phyloP scores from a whole-genome alignment of 2,113 vertebrate genomes.

The Romanogobio albipinnatus region DNA sequence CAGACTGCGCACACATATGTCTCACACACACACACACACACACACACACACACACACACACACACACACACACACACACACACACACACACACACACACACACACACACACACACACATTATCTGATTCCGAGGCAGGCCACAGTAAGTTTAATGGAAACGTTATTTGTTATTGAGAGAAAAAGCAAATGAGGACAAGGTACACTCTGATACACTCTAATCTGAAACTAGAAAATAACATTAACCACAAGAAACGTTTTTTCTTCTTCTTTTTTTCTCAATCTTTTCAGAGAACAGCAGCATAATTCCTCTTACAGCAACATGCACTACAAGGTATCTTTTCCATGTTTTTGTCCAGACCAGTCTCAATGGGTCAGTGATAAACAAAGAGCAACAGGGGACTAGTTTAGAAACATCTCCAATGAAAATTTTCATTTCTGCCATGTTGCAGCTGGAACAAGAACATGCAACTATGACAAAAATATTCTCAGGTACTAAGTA shows the following conservation, averaged over 20 bases:
- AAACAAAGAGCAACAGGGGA: too few relatives aligned
- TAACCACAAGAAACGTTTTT: background rate
- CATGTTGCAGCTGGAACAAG: background rate
- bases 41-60: too few relatives aligned
- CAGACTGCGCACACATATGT: background rate
- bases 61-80: too few relatives aligned
- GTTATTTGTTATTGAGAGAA: background rate
- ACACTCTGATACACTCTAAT: constrained; percentile 3
- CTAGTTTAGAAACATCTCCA: background rate
- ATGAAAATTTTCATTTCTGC: background rate
- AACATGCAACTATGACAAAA: background rate
- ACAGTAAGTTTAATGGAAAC: constrained; percentile 24
- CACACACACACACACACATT: constrained; percentile 15
- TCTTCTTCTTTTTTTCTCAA: background rate
- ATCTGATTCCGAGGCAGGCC: background rate
- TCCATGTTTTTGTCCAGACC: background rate
- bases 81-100: too few relatives aligned
- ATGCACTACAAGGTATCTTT: background rate
- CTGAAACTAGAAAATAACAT: constrained; percentile 5
- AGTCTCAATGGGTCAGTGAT: background rate
- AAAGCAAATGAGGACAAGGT: background rate
- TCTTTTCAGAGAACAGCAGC: background rate
- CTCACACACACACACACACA: constrained; percentile 20
- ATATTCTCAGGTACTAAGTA: background rate
- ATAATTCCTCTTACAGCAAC: background rate